Evolutionary conservation across 2,797 vertebrate genomes (phyloP).

Genomic region (Poecilia velifera): DNA sequence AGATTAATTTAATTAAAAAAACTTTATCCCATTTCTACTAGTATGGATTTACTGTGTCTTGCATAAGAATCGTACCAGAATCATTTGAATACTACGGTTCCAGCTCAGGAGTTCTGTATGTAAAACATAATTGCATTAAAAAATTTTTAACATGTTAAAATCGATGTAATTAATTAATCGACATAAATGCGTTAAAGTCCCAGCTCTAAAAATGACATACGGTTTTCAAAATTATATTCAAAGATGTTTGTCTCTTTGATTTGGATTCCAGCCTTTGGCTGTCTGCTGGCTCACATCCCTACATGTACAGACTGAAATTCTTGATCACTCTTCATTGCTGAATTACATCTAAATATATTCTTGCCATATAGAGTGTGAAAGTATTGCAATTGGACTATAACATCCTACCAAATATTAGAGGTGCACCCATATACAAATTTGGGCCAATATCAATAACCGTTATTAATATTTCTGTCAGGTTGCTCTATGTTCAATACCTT

Average conservation of each 20-base stretch:
- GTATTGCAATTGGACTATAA: background rate
- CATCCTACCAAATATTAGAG: background rate
- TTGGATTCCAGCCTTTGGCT: background rate
- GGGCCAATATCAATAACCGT: background rate
- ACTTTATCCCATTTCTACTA: background rate
- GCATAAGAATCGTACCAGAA: background rate
- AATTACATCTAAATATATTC: background rate
- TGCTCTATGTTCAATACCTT: background rate
- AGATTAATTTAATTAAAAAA: background rate
- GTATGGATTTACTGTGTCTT: background rate
- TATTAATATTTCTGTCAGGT: background rate
- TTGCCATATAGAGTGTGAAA: background rate
- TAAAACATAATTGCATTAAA: no score
- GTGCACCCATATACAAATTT: background rate
- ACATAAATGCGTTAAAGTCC: no score
- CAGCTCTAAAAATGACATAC: background rate
- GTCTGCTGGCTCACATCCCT: background rate
- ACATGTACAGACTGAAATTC: background rate
- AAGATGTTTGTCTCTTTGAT: background rate
- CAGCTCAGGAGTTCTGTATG: no score
- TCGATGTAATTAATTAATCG: no score
- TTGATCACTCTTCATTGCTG: background rate
- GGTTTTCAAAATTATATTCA: background rate
- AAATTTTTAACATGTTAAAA: no score
- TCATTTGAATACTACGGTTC: no score